Conservation (phyloP, 2,113 vertebrate species). For the Noctilio leporinus region DNA sequence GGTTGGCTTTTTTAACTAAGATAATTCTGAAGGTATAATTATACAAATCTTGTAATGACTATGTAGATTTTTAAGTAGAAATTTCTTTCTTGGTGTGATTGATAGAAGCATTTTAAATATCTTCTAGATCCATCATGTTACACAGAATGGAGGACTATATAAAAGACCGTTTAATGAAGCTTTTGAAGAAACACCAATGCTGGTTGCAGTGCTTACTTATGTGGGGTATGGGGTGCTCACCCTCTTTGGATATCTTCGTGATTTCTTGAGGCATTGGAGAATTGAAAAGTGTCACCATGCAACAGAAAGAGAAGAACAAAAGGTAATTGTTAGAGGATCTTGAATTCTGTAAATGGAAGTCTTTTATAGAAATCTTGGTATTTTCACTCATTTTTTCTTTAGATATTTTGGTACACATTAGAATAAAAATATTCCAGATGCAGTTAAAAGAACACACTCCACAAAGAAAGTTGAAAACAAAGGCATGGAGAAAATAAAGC, state of each 20-base stretch:
- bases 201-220: conserved; percentile 96
- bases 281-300: conserved; percentile 94
- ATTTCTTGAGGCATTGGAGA: conserved; percentile 94
- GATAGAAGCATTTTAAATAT: conserved; percentile 34
- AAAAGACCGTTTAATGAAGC: conserved; percentile 91
- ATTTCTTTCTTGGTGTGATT: background rate
- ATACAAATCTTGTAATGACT: background rate
- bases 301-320: conserved; percentile 92
- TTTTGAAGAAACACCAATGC: conserved; percentile 95
- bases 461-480: background rate
- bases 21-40: background rate
- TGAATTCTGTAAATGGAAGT: background rate
- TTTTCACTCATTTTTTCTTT: background rate
- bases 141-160: conserved; percentile 88
- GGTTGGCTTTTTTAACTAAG: background rate
- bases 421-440: conserved; percentile 1
- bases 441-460: background rate
- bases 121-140: conserved; percentile 82
- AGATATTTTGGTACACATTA: background rate
- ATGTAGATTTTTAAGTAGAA: conserved; percentile 9
- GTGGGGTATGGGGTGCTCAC: conserved; percentile 97
- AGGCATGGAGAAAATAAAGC: background rate
- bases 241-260: conserved; percentile 95
- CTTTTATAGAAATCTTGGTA: background rate
- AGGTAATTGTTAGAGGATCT: conserved; percentile 78